Evolutionary conservation across 1,140 invertebrate species (phyloP), one percentile per base, ranked within the genome.

Genomic region (Latrodectus geometricus): DNA sequence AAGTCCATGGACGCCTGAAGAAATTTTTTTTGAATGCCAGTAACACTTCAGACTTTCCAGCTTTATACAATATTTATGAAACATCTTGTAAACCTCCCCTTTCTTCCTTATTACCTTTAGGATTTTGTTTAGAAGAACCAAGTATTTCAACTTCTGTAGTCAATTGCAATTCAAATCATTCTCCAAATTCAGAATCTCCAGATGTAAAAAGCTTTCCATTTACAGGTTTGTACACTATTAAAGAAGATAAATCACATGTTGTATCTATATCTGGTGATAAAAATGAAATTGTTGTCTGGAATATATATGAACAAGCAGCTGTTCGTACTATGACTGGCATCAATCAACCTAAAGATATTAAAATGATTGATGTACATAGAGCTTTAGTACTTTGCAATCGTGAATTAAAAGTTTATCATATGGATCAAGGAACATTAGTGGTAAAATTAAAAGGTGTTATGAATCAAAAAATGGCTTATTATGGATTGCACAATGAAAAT

Each of bases 391-490:
- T 97, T 20, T 96, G 96, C 90, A 93, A 95, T 75, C 91, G 96
- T 35, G 95, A 97, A 90, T 93, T 97, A 8, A 92, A 93, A 86
- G 93, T 96, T 17, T 96, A 95, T 89, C 94, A 97, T 91, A 91
- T 97, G 15, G 93, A 96, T 89, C 93, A 93, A 90, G 96, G 95
- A 80, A 91, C 91, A 78, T 93, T 95, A 89, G 88, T 95, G 54
- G 94, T 94, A 11, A 94, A 96, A 86, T 90, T 97, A 12, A 96
- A 96, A 90, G 93, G 96, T 56, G 95, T 97, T 4, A 96, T 97
- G 95, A 97, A 97, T 92, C 95, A 97, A 90, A 96, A 96, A 91
- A 96, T 97, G 96, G 95, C 96, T 56, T 96, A 94, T 90, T 97
- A 95, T 91, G 96, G 95, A 4, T 92, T 96, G 8, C 95, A 96